Percentiles rank a stretch among this genome's conserved stretches.
Conservation (phyloP, 1,140 invertebrate species). For the Scaptomyza graminum region DNA sequence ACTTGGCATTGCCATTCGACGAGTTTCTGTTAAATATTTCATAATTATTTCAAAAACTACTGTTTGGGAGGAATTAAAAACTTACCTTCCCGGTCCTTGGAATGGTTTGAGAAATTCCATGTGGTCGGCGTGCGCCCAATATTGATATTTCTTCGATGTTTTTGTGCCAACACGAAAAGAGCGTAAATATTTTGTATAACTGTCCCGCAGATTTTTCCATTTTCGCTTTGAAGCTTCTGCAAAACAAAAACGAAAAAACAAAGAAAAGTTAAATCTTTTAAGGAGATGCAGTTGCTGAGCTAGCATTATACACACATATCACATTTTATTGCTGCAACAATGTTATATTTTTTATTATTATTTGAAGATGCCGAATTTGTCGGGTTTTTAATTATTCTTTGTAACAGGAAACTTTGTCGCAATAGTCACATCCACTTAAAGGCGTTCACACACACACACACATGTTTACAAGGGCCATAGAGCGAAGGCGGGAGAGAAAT, state of each 20-base stretch:
- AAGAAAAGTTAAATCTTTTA: not conserved
- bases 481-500: too few relatives aligned
- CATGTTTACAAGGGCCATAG: too few relatives aligned
- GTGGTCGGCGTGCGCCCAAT: conserved; percentile 82
- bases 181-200: conserved; percentile 81
- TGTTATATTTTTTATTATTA: not conserved
- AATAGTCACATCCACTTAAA: not conserved
- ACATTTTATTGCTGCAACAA: not conserved
- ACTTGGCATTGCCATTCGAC: conserved; percentile 66
- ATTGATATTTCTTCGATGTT: conserved; percentile 83
- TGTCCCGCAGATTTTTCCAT: conserved; percentile 83
- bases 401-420: not conserved
- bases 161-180: conserved; percentile 82
- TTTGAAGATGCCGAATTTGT: not conserved
- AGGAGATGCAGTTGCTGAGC: not conserved
- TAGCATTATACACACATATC: conserved; percentile 4
- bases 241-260: conserved; percentile 22
- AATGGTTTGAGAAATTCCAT: conserved; percentile 82
- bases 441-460: not conserved
- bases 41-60: not conserved
- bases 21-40: conserved; percentile 49
- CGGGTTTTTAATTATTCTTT: not conserved
- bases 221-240: conserved; percentile 82
- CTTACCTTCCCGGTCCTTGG: conserved; percentile 78
- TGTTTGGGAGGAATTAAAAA: too few relatives aligned